These are phyloP conservation scores for Campodea augens DNA, from an alignment of 1,140 invertebrate genomes.

Conservation along the genomic window DNA sequence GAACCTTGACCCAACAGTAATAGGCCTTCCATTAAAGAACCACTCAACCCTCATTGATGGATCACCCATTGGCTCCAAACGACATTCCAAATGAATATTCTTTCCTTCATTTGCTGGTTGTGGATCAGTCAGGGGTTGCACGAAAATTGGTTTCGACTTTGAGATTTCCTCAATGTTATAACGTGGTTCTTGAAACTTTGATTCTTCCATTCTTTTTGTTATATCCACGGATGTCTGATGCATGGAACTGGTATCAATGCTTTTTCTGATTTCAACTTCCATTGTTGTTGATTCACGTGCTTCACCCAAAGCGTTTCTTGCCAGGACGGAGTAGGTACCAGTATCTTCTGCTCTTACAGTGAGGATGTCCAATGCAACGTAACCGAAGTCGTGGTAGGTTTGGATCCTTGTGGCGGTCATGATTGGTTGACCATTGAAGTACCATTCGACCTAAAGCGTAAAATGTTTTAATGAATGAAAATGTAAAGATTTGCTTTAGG, in stretches of 20 bases:
- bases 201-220: slow-evolving; percentile 66
- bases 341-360: slow-evolving; percentile 68
- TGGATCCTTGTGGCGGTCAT: slow-evolving; percentile 69
- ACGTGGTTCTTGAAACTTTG: slow-evolving; percentile 64
- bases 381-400: slow-evolving; percentile 87
- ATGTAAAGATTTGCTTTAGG: not conserved
- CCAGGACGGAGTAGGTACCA: slow-evolving; percentile 70
- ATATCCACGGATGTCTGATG: slow-evolving; percentile 65
- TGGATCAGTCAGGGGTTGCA: slow-evolving; percentile 60
- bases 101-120: slow-evolving; percentile 72
- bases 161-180: slow-evolving; percentile 83
- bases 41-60: slow-evolving; percentile 91
- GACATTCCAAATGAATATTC: slow-evolving; percentile 75
- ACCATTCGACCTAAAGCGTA: slow-evolving; percentile 57
- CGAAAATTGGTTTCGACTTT: slow-evolving; percentile 78
- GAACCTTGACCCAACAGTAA: slow-evolving; percentile 73
- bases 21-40: slow-evolving; percentile 76
- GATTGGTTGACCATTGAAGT: slow-evolving; percentile 68
- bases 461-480: not conserved
- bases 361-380: slow-evolving; percentile 80
- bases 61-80: slow-evolving; percentile 81
- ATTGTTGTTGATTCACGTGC: slow-evolving; percentile 59
- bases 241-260: slow-evolving; percentile 73
- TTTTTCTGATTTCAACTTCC: slow-evolving; percentile 66
- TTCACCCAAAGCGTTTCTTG: slow-evolving; percentile 70